Percentiles rank a stretch among this genome's conserved stretches.
phyloP scores from a whole-genome alignment of 2,888 invertebrate species.

The Eristalis tenax region DNA sequence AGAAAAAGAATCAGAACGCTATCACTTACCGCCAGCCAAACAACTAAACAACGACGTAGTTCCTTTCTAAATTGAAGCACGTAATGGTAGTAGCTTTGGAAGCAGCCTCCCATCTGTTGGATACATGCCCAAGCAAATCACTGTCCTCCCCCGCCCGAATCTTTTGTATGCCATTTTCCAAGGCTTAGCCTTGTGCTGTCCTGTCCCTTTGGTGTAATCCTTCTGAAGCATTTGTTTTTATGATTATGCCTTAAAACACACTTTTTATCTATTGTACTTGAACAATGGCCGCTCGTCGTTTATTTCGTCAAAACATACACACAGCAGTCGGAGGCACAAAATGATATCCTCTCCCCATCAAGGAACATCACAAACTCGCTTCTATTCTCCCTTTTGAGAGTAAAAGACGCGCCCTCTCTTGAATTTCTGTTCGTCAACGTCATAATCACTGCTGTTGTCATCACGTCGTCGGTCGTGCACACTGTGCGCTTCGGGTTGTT shows the following conservation, averaged over 20 bases:
- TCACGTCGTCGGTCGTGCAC: slow-evolving; percentile 15
- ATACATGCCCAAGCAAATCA: slow-evolving; percentile 4
- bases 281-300: slow-evolving; percentile 64
- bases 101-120: slow-evolving; percentile 15
- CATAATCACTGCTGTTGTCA: slow-evolving; percentile 36
- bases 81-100: slow-evolving; percentile 42
- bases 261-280: slow-evolving; percentile 68
- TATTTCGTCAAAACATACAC: slow-evolving; percentile 63
- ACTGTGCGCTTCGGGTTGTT: slow-evolving; percentile 24
- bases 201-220: slow-evolving; percentile 31
- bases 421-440: slow-evolving; percentile 40
- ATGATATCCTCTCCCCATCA: slow-evolving; percentile 52
- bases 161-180: slow-evolving; percentile 43
- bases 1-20: slow-evolving; percentile 11
- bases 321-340: slow-evolving; percentile 29
- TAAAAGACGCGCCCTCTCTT: slow-evolving; percentile 60
- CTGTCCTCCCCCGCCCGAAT: not conserved
- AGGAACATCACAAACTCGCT: slow-evolving; percentile 59
- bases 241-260: slow-evolving; percentile 60
- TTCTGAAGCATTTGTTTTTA: slow-evolving; percentile 53
- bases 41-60: slow-evolving; percentile 57
- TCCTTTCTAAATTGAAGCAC: slow-evolving; percentile 64
- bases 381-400: slow-evolving; percentile 50
- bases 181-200: slow-evolving; percentile 37
- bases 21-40: slow-evolving; percentile 61